Evolutionary conservation across 2,888 invertebrate species (phyloP), one percentile per base, ranked within the genome.

Genomic region (Diogma glabrata): DNA sequence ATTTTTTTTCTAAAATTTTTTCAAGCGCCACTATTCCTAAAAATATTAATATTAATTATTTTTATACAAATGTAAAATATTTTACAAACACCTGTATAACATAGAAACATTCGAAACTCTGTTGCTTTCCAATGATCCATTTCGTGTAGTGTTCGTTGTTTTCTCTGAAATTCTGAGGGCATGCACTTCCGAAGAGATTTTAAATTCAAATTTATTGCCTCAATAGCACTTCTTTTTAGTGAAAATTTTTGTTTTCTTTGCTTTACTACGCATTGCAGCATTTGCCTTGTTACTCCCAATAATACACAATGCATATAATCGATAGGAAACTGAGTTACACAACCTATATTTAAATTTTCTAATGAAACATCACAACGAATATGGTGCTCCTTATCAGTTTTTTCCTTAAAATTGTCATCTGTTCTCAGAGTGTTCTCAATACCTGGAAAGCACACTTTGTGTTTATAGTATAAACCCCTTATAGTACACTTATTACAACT

Each of bases 71-170:
- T 28, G 7, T 3, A 28, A 28, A 4, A 28, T 28, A n/a, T n/a
- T n/a, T n/a, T n/a, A n/a, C n/a, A n/a, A n/a, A 33, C 33, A 45
- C n/a, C 23, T 22, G 22, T 8, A n/a, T 22, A 45, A 23, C 23
- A 40, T 9, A 40, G 16, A 17, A 40, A 40, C 40, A 40, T 40
- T n/a, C 40, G 40, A 40, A 40, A 40, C 9, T 40, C 40, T 17
- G 40, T 40, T 17, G 8, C 23, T 45, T 45, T 45, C 45, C 45
- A 45, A n/a, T 45, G 45, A 23, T 45, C 45, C 7, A 45, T 45
- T 2, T 45, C 45, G 22, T 20, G 33, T 14, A 33, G 14, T 9
- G 33, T 33, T 14, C 33, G 4, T 14, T n/a, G 10, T 40, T 40
- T 19, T 17, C 19, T 3, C n/a, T 28, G 28, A 6, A 28, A 28